These are phyloP conservation scores for Pipistrellus pipistrellus DNA, from an alignment of 2,797 vertebrate genomes.

Conservation along the genomic window DNA sequence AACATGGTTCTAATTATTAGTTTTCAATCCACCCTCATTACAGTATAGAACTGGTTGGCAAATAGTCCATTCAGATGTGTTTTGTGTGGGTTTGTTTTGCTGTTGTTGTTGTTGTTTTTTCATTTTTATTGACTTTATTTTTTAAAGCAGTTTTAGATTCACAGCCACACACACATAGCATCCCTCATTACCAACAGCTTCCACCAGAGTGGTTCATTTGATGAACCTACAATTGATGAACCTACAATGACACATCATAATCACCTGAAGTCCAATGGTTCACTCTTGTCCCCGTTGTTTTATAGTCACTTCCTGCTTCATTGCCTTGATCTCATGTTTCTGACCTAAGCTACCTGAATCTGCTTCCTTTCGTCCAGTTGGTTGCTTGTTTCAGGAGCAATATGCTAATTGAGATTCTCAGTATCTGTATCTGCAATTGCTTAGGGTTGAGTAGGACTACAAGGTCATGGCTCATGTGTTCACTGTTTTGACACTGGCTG, in stretches of 20 bases:
- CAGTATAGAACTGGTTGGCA: neutral
- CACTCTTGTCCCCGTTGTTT: neutral
- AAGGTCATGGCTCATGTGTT: neutral
- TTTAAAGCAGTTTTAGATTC: slow-evolving; percentile 10
- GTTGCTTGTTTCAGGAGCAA: neutral
- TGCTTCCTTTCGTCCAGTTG: neutral
- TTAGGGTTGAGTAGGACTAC: neutral
- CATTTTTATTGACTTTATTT: neutral
- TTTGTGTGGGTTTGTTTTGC: too few species aligned
- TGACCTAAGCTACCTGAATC: neutral
- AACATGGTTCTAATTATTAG: neutral
- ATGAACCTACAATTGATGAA: neutral
- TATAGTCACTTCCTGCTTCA: neutral
- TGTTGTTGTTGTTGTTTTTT: neutral
- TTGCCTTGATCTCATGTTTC: neutral
- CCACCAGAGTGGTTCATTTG: neutral
- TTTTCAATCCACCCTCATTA: neutral
- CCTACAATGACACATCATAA: neutral
- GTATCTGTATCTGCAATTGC: neutral
- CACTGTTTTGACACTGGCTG: neutral
- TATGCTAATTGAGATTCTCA: neutral
- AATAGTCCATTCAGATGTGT: neutral
- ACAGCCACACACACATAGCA: neutral
- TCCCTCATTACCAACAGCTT: neutral
- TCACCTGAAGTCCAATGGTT: neutral